Base-by-base conservation (phyloP, 2,888 invertebrate species). In the Therioaphis trifolii region DNA sequence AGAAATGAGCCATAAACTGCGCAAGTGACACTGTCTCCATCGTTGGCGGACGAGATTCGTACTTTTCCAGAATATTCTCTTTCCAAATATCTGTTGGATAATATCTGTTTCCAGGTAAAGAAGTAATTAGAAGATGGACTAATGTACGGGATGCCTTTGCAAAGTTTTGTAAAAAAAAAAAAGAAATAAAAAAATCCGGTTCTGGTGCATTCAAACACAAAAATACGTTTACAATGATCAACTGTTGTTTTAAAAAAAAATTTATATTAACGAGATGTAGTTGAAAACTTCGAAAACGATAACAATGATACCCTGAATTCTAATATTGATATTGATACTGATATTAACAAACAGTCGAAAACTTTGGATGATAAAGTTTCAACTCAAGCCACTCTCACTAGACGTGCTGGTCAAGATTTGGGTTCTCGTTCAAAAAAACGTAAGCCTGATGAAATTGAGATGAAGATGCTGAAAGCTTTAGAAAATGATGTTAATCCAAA, bases 201-300 rank as follows among this genome's bases (percentile, higher is more conserved):
- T 71, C 84, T 72, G 80, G 80, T 43, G 85, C 84, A 43, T 58
- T 55, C 15, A 82, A 63, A 68, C 43, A 75, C 9, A 75, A 55
- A 84, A 85, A 58, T 85, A 85, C 61, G 69, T 85, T 61, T 85
- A 79, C 58, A 61, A 85, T 49, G 79, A 85, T 68, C 82, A 84
- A 61, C 52, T 85, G 21, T 9, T 46, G 35, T 85, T 85, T 74
- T 68, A 85, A 29, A 78, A 79, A 61, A 79, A 55, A 55, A 27
- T 55, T 15, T 75, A 46, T 21, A 58, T 21, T 27, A 24, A 75
- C 14, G 35, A 52, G 55, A 52, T 55, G 21, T 58, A 58, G 75
- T 46, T 15, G 75, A 75, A 14, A 55, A 52, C n/a, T 52, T 75
- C 15, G 75, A 69, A 43, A 46, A 46, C 21, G 69, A 46, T 24